A percentile compares a stretch with the other conserved stretches of the same genome.
These are phyloP conservation scores for Zaprionus gabonicus DNA, from an alignment of 1,140 invertebrate species.

Conservation along the genomic window DNA sequence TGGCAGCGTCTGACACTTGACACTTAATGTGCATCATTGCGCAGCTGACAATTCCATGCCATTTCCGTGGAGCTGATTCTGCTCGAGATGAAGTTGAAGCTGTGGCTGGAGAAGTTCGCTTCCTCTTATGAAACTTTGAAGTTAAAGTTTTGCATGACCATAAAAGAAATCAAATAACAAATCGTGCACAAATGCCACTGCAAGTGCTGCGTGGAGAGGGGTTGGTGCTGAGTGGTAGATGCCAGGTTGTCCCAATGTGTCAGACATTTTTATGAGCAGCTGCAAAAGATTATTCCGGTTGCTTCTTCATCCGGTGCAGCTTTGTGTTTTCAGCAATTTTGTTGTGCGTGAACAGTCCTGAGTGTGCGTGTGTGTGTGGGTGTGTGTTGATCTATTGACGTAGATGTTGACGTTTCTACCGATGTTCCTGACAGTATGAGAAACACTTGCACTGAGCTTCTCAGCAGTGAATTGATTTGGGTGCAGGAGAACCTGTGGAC, in stretches of 20 bases:
- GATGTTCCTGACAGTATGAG: not conserved
- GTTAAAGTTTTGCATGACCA: conserved; percentile 69
- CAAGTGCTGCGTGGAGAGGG: conserved; percentile 22
- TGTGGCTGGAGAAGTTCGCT: conserved; percentile 18
- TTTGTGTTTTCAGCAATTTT: conserved; percentile 67
- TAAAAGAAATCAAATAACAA: conserved; percentile 78
- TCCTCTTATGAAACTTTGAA: conserved; percentile 38
- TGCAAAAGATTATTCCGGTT: conserved; percentile 70
- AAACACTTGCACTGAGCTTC: too few species aligned
- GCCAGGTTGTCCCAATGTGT: conserved; percentile 11
- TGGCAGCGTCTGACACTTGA: conserved; percentile 73
- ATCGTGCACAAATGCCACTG: conserved; percentile 64
- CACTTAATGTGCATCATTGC: conserved; percentile 82
- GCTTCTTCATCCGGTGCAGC: conserved; percentile 17
- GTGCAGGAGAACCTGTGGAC: not conserved
- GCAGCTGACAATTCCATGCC: conserved; percentile 81
- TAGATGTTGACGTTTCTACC: conserved; percentile 41
- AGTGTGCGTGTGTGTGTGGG: not conserved
- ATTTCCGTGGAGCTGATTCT: conserved; percentile 68
- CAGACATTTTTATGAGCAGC: conserved; percentile 78
- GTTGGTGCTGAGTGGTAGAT: not conserved
- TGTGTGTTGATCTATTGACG: conserved; percentile 29
- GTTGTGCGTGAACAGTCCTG: conserved; percentile 70
- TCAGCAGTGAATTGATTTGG: not conserved
- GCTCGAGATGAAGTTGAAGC: conserved; percentile 1